Base-by-base conservation (phyloP, 2,888 invertebrate genomes). In the Fragum sueziense region DNA sequence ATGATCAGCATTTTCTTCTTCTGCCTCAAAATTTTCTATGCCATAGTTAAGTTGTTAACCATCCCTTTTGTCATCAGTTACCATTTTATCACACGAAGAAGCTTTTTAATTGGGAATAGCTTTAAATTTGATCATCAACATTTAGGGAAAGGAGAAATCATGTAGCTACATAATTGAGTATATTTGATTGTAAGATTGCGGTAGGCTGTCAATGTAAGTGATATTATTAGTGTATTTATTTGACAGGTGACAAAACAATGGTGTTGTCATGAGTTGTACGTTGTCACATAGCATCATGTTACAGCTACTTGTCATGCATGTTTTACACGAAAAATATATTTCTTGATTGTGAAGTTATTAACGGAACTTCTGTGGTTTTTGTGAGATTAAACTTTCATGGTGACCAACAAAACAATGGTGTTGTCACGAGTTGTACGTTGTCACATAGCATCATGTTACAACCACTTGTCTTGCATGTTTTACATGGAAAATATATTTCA, bases 141-240 rank as follows among this genome's bases (percentile, higher is more conserved):
- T 41, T 41, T 41, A 41, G 41, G 41, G 41, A 17, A 41, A 41
- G 41, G 41, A 17, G 41, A 11, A 11, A 41, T 41, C 17, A 41
- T 41, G 11, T n/a, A n/a, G n/a, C n/a, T n/a, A n/a, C n/a, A n/a
- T n/a, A n/a, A n/a, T n/a, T n/a, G n/a, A n/a, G 47, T 57, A 11
- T 57, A 3, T 25, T 3, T 57, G 22, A 25, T 57, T 7, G 11
- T 57, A 57, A 57, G 27, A 47, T 20, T 62, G 62, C 22, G 17
- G 11, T 62, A 34, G 29, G 33, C 34, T 62, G 65, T 65, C 65
- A 65, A 41, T 9, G 6, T 65, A 22, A 65, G 65, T 41, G 41
- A 65, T 65, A 65, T 65, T 65, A 65, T 41, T 65, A 27, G 65
- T 65, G 65, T 65, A 65, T 41, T 27, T 11, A 17, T 41, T 65